Evolutionary conservation across 2,797 vertebrate genomes (phyloP).

Genomic region (Capromys pilorides): DNA sequence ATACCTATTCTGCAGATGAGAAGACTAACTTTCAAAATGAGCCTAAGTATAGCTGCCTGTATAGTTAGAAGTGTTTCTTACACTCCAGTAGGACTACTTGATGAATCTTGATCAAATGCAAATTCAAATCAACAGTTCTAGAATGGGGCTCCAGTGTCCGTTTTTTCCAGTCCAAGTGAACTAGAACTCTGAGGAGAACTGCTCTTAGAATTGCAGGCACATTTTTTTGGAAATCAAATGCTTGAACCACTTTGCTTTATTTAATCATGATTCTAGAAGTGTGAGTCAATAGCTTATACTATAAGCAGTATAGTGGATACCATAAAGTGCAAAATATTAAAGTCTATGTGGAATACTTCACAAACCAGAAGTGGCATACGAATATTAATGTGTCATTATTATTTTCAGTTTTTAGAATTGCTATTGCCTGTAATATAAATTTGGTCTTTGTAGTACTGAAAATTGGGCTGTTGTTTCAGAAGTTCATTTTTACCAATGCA

Average conservation of each 20-base stretch:
- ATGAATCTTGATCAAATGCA: background rate
- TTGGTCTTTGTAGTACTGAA: background rate
- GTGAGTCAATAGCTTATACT: background rate
- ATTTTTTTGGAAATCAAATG: background rate
- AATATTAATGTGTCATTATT: slow-evolving; percentile 11
- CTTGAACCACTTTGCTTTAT: background rate
- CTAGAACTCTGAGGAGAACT: background rate
- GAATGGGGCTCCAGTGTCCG: background rate
- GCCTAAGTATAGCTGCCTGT: background rate
- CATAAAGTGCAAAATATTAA: slow-evolving; percentile 20
- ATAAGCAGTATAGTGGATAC: background rate
- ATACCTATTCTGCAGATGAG: background rate
- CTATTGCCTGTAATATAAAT: slow-evolving; percentile 9
- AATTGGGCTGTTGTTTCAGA: slow-evolving; percentile 1
- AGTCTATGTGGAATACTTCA: background rate
- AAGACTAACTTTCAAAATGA: background rate
- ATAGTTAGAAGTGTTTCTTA: background rate
- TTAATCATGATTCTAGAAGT: background rate
- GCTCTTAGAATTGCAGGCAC: background rate
- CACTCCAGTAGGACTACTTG: background rate
- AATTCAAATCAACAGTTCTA: background rate
- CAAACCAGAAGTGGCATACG: slow-evolving; percentile 24
- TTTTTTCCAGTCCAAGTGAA: background rate
- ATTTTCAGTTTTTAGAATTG: slow-evolving; percentile 38
- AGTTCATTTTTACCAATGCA: background rate